Conservation (phyloP, 2,888 invertebrate species). For the Lasioglossum calceatum region DNA sequence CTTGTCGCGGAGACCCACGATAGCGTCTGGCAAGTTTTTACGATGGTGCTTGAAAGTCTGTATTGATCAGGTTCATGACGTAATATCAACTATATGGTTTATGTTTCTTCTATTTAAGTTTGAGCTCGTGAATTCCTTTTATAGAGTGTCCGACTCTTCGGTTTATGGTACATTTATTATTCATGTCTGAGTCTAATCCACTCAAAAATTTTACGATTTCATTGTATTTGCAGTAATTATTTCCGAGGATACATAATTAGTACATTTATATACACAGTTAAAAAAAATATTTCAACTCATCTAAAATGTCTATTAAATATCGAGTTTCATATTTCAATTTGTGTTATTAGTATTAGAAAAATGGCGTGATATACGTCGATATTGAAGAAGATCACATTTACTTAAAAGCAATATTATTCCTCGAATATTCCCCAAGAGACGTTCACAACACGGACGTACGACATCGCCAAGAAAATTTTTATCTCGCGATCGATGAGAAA, state of each 20-base stretch:
- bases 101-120: background rate
- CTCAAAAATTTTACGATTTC: background rate
- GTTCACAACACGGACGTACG: too few relatives aligned
- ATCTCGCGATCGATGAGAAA: background rate
- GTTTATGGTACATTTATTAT: background rate
- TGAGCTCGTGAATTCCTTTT: background rate
- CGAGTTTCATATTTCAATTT: background rate
- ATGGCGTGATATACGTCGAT: background rate
- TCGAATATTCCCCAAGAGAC: background rate
- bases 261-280: too few relatives aligned
- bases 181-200: background rate
- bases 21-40: background rate
- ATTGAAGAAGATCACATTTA: background rate
- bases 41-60: background rate
- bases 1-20: too few relatives aligned
- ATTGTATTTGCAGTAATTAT: too few relatives aligned
- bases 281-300: too few relatives aligned
- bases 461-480: conserved; percentile 15
- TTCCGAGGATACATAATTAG: too few relatives aligned
- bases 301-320: too few relatives aligned
- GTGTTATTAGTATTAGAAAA: background rate
- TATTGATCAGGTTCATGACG: conserved; percentile 14
- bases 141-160: background rate
- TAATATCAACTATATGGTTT: background rate
- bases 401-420: background rate